Evolutionary conservation across 2,113 vertebrate species (phyloP).

Genomic region (Chionomys nivalis): DNA sequence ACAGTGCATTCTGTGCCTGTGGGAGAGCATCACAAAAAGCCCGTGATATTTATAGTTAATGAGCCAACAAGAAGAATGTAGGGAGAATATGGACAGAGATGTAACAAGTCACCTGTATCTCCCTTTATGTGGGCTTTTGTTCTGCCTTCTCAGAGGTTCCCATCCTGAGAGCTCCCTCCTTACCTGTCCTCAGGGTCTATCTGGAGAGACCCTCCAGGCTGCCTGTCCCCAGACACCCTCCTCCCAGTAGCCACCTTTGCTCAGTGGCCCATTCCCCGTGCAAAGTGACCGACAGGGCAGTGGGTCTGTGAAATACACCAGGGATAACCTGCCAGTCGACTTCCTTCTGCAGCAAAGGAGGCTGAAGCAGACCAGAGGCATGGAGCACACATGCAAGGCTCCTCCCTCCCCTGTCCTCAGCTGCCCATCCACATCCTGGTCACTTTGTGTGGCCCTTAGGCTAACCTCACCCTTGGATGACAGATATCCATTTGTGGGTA

Average conservation of each 20-base stretch:
- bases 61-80: neutral
- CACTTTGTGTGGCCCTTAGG: neutral
- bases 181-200: neutral
- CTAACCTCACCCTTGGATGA: neutral
- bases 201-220: neutral
- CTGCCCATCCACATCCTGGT: neutral
- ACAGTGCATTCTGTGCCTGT: neutral
- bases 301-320: rapidly evolving
- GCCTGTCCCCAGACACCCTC: neutral
- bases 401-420: neutral
- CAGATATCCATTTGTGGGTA: rapidly evolving
- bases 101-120: no score
- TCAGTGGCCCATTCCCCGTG: neutral
- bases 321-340: rapidly evolving
- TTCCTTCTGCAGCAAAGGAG: neutral
- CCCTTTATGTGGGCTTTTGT: neutral
- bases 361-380: neutral
- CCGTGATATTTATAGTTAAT: neutral
- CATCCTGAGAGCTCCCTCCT: neutral
- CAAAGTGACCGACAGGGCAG: neutral
- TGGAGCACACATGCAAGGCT: rapidly evolving
- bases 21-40: neutral
- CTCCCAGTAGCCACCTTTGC: neutral
- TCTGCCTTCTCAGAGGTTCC: neutral
- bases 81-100: neutral